Conservation (phyloP, 2,888 invertebrate genomes). For the Leptinotarsa juncta region DNA sequence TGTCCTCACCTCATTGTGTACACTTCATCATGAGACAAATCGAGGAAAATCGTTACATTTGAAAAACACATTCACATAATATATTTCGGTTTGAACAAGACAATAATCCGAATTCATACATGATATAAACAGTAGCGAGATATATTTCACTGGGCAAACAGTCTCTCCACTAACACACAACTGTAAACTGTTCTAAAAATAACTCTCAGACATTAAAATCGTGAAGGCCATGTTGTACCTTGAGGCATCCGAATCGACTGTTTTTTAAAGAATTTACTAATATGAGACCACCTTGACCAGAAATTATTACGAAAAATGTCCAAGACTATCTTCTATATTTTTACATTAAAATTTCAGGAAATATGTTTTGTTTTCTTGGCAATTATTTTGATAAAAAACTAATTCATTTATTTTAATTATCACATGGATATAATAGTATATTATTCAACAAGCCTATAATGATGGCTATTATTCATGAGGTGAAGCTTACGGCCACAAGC, state of each 20-base stretch:
- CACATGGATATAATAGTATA: no score
- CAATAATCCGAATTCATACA: constrained; percentile 9
- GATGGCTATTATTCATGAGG: no score
- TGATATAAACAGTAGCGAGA: constrained; percentile 14
- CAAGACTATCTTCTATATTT: not conserved
- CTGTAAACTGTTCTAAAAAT: constrained; percentile 61
- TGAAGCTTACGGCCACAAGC: no score
- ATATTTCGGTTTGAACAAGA: not conserved
- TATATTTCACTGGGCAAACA: constrained; percentile 19
- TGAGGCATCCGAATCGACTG: constrained; percentile 43
- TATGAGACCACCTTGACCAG: constrained; percentile 20
- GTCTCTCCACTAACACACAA: constrained; percentile 52
- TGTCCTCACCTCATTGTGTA: no score
- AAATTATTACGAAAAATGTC: not conserved
- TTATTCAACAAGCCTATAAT: no score
- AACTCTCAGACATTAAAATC: constrained; percentile 59
- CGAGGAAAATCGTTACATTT: not conserved
- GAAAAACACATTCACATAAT: not conserved
- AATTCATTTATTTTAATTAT: no score
- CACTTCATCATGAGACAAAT: not conserved
- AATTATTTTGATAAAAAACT: no score
- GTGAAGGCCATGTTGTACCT: constrained; percentile 59
- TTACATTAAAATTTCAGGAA: not conserved
- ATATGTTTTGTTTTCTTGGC: no score
- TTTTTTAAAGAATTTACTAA: constrained; percentile 25